A percentile compares a stretch with the other conserved stretches of the same genome.
Evolutionary conservation across 1,140 invertebrate genomes (phyloP).

Genomic region (Druon quercuslanigerum): DNA sequence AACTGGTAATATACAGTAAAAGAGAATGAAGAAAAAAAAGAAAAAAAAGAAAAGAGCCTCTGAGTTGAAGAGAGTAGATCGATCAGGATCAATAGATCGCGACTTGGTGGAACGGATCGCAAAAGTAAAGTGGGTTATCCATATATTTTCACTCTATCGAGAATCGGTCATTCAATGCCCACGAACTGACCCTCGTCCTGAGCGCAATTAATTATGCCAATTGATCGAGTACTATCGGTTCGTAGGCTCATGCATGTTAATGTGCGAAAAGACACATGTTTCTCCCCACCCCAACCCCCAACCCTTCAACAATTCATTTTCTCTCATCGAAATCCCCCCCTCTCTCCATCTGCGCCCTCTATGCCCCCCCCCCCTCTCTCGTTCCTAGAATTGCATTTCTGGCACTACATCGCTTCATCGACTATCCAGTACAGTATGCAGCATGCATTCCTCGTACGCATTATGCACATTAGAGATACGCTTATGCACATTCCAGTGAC

Average conservation of each 20-base stretch:
- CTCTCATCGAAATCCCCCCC: not conserved
- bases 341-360: no score
- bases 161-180: constrained; percentile 40
- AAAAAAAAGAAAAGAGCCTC: no score
- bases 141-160: constrained; percentile 43
- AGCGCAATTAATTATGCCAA: constrained; percentile 61
- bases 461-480: constrained; percentile 30
- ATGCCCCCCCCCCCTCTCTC: constrained; percentile 1
- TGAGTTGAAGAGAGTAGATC: not conserved
- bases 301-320: not conserved
- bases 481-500: constrained; percentile 20
- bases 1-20: no score
- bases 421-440: constrained; percentile 6
- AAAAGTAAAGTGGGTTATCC: constrained; percentile 46
- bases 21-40: no score
- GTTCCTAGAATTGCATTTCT: not conserved
- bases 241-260: constrained; percentile 60
- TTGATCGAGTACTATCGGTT: constrained; percentile 61
- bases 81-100: constrained; percentile 23
- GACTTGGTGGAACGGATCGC: not conserved
- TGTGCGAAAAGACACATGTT: constrained; percentile 56
- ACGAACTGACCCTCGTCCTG: constrained; percentile 36
- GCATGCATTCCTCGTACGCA: constrained; percentile 12
- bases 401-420: constrained; percentile 17
- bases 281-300: constrained; percentile 20